Conservation (phyloP, 2,797 vertebrate genomes). For the Percopsis omiscomaycus region DNA sequence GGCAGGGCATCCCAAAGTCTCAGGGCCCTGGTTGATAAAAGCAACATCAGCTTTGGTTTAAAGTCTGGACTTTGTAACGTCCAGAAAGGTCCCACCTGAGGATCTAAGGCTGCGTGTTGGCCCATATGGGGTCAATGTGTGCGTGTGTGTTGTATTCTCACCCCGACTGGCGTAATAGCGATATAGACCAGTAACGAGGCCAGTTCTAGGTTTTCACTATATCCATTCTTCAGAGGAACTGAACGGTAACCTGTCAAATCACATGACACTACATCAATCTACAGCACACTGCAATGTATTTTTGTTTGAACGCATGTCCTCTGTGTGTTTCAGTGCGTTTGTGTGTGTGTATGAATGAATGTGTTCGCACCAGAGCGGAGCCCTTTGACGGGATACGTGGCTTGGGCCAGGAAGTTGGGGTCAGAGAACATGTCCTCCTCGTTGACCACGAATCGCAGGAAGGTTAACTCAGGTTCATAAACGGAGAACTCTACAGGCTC, state of each 20-base stretch:
- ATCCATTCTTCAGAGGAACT: slow-evolving; percentile 92
- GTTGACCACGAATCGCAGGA: slow-evolving; percentile 93
- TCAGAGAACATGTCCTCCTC: slow-evolving; percentile 99
- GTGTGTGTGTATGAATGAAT: background rate
- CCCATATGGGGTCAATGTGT: slow-evolving; percentile 4
- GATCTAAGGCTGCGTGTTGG: too few relatives aligned
- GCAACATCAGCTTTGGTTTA: too few relatives aligned
- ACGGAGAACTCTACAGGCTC: slow-evolving; percentile 85
- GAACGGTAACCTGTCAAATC: slow-evolving; percentile 85
- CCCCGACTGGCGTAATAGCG: slow-evolving; percentile 83
- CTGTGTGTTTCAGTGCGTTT: background rate
- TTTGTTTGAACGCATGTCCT: background rate
- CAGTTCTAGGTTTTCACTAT: slow-evolving; percentile 88
- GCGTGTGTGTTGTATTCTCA: slow-evolving; percentile 61
- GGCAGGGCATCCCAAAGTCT: too few relatives aligned
- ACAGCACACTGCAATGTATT: background rate
- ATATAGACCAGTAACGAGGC: slow-evolving; percentile 91
- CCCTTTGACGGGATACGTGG: slow-evolving; percentile 92
- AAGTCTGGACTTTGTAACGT: too few relatives aligned
- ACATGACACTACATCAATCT: background rate
- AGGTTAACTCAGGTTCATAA: slow-evolving; percentile 88
- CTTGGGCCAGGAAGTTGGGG: slow-evolving; percentile 95
- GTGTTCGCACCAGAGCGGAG: slow-evolving; percentile 85
- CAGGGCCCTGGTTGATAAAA: too few relatives aligned
- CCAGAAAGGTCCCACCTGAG: background rate